Percentiles rank a stretch among this genome's conserved stretches.
Evolutionary conservation across 1,140 invertebrate species (phyloP).

Genomic region (Penaeus chinensis): DNA sequence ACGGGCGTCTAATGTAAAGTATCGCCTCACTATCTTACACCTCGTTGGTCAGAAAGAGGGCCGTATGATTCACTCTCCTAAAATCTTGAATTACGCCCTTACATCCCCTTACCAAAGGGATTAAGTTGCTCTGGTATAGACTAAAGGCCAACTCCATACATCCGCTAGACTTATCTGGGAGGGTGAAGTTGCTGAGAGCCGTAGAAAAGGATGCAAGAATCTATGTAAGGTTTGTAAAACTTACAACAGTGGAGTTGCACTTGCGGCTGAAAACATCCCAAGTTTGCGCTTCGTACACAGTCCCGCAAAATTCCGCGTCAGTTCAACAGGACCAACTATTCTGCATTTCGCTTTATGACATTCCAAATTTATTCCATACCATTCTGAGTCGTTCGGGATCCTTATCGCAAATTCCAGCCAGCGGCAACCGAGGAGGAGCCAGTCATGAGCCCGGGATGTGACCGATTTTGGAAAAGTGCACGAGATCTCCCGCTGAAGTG

Average conservation of each 20-base stretch:
- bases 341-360: constrained; percentile 30
- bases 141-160: background rate
- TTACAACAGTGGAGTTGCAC: no score
- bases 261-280: no score
- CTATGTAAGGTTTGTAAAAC: no score
- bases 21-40: constrained; percentile 55
- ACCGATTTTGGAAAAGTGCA: background rate
- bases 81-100: background rate
- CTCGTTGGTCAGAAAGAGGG: constrained; percentile 21
- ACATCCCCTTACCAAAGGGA: background rate
- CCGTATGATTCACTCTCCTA: background rate
- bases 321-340: background rate
- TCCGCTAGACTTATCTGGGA: no score
- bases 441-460: background rate
- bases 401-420: constrained; percentile 31
- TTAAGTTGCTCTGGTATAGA: background rate
- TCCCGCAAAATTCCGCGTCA: background rate
- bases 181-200: no score
- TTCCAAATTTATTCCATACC: constrained; percentile 42
- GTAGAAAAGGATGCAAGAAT: no score
- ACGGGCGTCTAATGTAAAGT: constrained; percentile 47
- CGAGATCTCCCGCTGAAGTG: no score
- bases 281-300: no score
- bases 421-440: background rate
- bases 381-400: constrained; percentile 26